Base-by-base conservation (phyloP, 1,140 invertebrate species). In the Galendromus occidentalis region DNA sequence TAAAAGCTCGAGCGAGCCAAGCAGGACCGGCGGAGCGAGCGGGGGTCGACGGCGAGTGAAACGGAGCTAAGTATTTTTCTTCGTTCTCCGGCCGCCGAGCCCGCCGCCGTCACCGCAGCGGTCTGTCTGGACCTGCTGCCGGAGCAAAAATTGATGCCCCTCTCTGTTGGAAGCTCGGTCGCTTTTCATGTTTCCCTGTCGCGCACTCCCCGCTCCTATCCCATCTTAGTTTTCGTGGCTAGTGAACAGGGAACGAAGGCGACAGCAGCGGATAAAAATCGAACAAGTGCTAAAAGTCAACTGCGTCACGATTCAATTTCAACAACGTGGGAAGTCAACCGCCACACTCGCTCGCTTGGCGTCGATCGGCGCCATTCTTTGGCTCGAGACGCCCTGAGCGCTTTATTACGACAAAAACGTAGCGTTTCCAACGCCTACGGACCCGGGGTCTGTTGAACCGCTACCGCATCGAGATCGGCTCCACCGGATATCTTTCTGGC, bases 291-390 rank as follows among this genome's bases (percentile, higher is more conserved):
- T 59, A 59, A n/a, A n/a, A 17, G 51, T 59, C 51, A 59, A 59
- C 51, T 59, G 51, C 25, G 51, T 22, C 51, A 59, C 51, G 25
- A 59, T 59, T 59, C 51, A 59, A 59, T 59, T 59, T 59, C 51
- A 25, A 59, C 51, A 59, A 47, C 20, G 45, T 22, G 14, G 22
- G 14, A 18, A 59, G 14, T 33, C 22, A 59, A 39, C 33, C 33
- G 33, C 4, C 33, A 9, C 33, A 39, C 33, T 39, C 33, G 33
- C 33, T 39, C 33, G 9, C 33, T 39, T 9, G 9, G 33, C 33
- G 4, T 39, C 33, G 33, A 9, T 39, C n/a, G n/a, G n/a, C n/a
- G n/a, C n/a, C n/a, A n/a, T n/a, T n/a, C n/a, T n/a, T n/a, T n/a
- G n/a, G n/a, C 33, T 39, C 33, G 33, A 39, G 4, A 4, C 33